phyloP scores from a whole-genome alignment of 2,797 vertebrate species.

The Heliangelus exortis region DNA sequence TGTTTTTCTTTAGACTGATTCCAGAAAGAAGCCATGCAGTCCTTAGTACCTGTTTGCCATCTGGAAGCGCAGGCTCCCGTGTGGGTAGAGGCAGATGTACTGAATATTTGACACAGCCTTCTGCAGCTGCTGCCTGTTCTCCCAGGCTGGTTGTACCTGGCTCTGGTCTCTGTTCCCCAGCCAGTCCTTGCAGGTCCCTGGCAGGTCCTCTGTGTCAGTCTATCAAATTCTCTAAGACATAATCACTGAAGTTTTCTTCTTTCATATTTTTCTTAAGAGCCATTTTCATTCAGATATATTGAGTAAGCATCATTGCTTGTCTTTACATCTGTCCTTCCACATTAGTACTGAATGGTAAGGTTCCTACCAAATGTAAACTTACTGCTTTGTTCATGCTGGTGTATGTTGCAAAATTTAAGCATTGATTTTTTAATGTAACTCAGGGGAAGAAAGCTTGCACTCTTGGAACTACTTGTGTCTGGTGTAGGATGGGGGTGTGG shows the following conservation, averaged over 20 bases:
- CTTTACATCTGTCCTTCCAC: not conserved
- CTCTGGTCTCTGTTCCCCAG: not conserved
- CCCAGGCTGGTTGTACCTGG: not conserved
- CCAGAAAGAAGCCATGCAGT: not conserved
- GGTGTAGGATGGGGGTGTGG: not conserved
- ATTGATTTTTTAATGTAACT: not conserved
- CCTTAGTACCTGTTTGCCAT: conserved; percentile 19
- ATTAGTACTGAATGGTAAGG: not conserved
- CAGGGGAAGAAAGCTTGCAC: not conserved
- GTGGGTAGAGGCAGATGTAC: not conserved
- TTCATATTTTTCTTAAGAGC: not conserved
- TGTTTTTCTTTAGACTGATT: not conserved
- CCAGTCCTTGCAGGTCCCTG: not conserved
- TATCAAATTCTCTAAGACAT: not conserved
- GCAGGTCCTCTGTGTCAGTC: not conserved
- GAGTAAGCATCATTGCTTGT: not conserved
- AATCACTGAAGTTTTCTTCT: not conserved
- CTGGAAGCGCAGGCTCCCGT: not conserved
- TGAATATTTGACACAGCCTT: not conserved
- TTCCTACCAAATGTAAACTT: not conserved
- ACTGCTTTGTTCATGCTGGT: not conserved
- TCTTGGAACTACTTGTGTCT: accelerated
- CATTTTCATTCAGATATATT: not conserved
- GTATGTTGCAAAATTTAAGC: not conserved
- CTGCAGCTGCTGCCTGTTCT: conserved; percentile 20